Evolutionary conservation across 2,797 vertebrate species (phyloP), one percentile per base, ranked within the genome.

Genomic region (Clarias laeviceps): DNA sequence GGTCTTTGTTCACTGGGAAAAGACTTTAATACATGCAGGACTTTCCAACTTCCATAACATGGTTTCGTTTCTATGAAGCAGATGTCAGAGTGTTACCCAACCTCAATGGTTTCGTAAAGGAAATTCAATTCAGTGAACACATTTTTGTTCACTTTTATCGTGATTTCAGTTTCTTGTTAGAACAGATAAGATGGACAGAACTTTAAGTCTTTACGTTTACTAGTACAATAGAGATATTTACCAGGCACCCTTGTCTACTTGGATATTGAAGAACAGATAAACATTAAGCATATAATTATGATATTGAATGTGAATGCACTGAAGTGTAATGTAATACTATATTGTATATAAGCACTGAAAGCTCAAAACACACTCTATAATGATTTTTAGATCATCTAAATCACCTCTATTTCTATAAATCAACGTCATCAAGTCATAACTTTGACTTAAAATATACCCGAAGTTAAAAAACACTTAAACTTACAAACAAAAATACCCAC

Each of bases 31-130:
- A 68, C 34, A 69, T n/a, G 24, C 56, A 78, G 54, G 56, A 70
- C 20, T 78, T 82, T 77, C 64, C 72, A 59, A 79, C 56, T 79
- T 86, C 81, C 73, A 50, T 17, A 34, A 79, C 27, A 2, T 9
- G 24, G 81, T 82, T 86, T 83, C 65, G 18, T 86, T 83, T 86
- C 45, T 76, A 15, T 2, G n/a, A 1, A 14, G 29, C 56, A 59
- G 29, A 37, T 76, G 54, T 32, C 7, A 29, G 37, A 5, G 73
- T 29, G 72, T 12, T 56, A 3, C 56, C n/a, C 18, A 50, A 74
- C 72, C 27, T 7, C 14, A 29, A 14, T 11, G 11, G 76, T 61
- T 61, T 77, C 54, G 12, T 29, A 77, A 2, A 32, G 74, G 74
- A 77, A 59, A 34, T 34, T 34, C 34, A 15, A 56, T 20, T 56